Conservation (phyloP, 2,113 vertebrate genomes). For the Brachyhypopomus occidentalis region DNA sequence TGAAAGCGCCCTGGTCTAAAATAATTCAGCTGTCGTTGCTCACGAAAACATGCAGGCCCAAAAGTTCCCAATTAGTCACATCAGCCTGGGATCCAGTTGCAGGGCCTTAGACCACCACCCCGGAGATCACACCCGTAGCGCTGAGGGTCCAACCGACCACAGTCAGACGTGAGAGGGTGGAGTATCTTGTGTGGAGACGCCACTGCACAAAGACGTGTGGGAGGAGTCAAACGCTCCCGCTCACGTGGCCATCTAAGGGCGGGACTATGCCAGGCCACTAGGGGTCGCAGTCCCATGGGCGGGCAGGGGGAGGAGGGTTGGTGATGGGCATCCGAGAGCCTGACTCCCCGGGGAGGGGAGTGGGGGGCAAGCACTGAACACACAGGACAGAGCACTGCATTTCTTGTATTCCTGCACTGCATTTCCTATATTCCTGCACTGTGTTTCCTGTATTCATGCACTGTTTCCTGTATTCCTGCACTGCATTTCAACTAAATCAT, state of each 20-base stretch:
- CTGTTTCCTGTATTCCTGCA: too few relatives aligned
- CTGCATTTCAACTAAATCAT: not conserved
- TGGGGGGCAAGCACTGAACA: too few relatives aligned
- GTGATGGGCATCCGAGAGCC: conserved; percentile 37
- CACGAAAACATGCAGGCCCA: conserved; percentile 55
- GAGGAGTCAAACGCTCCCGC: conserved; percentile 40
- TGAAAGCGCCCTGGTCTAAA: conserved; percentile 70
- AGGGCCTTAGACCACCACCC: conserved; percentile 14
- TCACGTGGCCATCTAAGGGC: conserved; percentile 21
- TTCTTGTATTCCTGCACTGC: not conserved
- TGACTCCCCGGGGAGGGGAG: not conserved
- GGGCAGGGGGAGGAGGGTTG: conserved; percentile 36
- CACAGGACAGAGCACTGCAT: not conserved
- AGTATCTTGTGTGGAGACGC: conserved; percentile 21
- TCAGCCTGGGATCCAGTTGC: conserved; percentile 29
- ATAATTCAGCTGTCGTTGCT: conserved; percentile 63
- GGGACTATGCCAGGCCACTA: conserved; percentile 16
- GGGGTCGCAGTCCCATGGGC: conserved; percentile 1
- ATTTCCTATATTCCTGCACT: not conserved
- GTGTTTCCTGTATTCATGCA: not conserved
- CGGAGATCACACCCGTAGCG: conserved; percentile 43
- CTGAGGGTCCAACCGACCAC: conserved; percentile 45
- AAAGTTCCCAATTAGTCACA: conserved; percentile 30
- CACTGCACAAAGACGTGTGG: conserved; percentile 28
- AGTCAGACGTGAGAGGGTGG: conserved; percentile 35